Conservation (phyloP, 2,888 invertebrate species). For the Torymus auratus region DNA sequence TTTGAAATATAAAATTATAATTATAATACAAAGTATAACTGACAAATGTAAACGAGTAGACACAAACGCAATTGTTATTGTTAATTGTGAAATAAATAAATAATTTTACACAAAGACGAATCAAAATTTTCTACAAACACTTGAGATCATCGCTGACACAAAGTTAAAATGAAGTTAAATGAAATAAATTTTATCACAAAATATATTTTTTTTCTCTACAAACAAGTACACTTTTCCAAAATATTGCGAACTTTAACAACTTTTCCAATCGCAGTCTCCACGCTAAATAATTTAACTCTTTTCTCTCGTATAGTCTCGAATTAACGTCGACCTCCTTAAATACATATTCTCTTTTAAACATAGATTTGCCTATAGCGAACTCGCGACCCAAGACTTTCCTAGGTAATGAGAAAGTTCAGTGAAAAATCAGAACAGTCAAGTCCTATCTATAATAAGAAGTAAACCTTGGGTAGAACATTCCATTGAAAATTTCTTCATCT, state of each 20-base stretch:
- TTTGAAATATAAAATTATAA: not conserved
- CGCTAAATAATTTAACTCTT: constrained; percentile 40
- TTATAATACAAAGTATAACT: not conserved
- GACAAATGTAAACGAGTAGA: too few relatives aligned
- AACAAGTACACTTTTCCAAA: constrained; percentile 29
- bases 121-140: not conserved
- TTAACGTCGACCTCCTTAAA: constrained; percentile 29
- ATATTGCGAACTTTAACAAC: constrained; percentile 29
- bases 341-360: constrained; percentile 36
- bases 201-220: constrained; percentile 25
- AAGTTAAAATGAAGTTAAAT: constrained; percentile 19
- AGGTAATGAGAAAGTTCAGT: constrained; percentile 43
- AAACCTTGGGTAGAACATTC: constrained; percentile 19
- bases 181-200: constrained; percentile 49
- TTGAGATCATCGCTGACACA: constrained; percentile 6
- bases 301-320: not conserved
- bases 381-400: constrained; percentile 46
- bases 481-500: constrained; percentile 26
- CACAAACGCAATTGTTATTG: not conserved
- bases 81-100: constrained; percentile 13
- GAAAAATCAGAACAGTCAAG: constrained; percentile 43
- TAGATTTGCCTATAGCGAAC: constrained; percentile 27
- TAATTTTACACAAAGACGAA: constrained; percentile 8
- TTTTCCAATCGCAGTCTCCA: constrained; percentile 29
- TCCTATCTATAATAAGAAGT: constrained; percentile 35